Evolutionary conservation across 2,113 vertebrate genomes (phyloP), one percentile per base, ranked within the genome.

Genomic region (Ictidomys tridecemlineatus): DNA sequence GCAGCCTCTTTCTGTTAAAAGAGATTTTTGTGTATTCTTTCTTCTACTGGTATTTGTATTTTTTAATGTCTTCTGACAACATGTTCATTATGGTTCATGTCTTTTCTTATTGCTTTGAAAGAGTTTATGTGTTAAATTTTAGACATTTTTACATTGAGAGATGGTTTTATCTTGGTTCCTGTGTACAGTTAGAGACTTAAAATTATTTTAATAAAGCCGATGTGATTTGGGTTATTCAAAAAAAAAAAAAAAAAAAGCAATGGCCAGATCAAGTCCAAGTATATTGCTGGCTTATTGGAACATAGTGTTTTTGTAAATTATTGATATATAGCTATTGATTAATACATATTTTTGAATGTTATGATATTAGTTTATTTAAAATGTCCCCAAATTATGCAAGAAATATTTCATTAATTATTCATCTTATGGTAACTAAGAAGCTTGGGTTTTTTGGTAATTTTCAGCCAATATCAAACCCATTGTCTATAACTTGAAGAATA

Each of bases 91-190:
- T 8, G 39, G 5, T 37, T 39, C 3, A 79, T 37, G 3, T 16
- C 8, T 79, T 72, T 91, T 83, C 58, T 83, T 95, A 86, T 56
- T 78, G n/a, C 84, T 48, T 58, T 87, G 34, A 56, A 76, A 83
- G 42, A 61, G 5, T 83, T 77, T n/a, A 56, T 58, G 5, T 39
- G 56, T 65, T 84, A 39, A 3, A 16, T 18, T 20, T 65, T 80
- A n/a, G n/a, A 67, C 42, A 30, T 56, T 72, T 51, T 91, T 39
- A 63, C 16, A 37, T 20, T 39, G 12, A 4, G 32, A 87, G 1
- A 2, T 90, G 14, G 12, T 78, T 73, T 89, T 78, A 34, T 78
- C 61, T 90, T 69, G 39, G 3, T n/a, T 89, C 12, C 13, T 86
- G 42, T 1, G 16, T 63, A 48, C 14, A 72, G 14, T 87, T 5